Evolutionary conservation across 2,797 vertebrate genomes (phyloP).

Genomic region (Oreonectes daqikongensis): DNA sequence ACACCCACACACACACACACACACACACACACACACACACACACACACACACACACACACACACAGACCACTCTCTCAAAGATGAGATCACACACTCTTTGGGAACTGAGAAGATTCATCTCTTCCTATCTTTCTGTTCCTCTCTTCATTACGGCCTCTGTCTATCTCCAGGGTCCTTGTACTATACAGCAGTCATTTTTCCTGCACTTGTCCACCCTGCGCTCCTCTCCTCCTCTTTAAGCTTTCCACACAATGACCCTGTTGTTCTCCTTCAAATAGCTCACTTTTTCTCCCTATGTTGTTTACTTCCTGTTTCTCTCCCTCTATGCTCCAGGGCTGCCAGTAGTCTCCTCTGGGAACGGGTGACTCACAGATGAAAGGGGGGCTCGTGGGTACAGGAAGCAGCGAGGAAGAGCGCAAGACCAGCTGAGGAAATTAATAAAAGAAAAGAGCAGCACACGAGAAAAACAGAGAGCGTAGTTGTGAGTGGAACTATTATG

Average conservation of each 20-base stretch:
- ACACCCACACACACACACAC: not conserved
- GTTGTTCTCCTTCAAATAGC: constrained; percentile 43
- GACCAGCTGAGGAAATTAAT: constrained; percentile 40
- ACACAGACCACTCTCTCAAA: constrained; percentile 13
- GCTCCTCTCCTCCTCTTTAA: constrained; percentile 20
- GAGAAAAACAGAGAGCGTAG: not conserved
- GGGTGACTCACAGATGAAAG: constrained; percentile 29
- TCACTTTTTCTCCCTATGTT: constrained; percentile 18
- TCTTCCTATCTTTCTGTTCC: constrained; percentile 1
- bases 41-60: not conserved
- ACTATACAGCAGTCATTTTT: constrained; percentile 39
- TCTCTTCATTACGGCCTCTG: constrained; percentile 34
- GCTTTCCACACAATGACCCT: constrained; percentile 26
- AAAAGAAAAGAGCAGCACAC: not conserved
- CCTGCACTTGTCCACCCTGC: constrained; percentile 10
- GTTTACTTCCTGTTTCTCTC: constrained; percentile 31
- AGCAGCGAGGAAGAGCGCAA: constrained; percentile 4
- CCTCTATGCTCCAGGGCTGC: constrained; percentile 18
- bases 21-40: not conserved
- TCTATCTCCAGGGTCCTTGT: constrained; percentile 33
- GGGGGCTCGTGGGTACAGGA: constrained; percentile 20
- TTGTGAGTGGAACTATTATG: not conserved
- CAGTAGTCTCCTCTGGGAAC: constrained; percentile 21
- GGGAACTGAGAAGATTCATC: constrained; percentile 24
- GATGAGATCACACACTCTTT: constrained; percentile 41